Evolutionary conservation across 2,113 vertebrate genomes (phyloP), one percentile per base, ranked within the genome.

Genomic region (Chinchilla lanigera): DNA sequence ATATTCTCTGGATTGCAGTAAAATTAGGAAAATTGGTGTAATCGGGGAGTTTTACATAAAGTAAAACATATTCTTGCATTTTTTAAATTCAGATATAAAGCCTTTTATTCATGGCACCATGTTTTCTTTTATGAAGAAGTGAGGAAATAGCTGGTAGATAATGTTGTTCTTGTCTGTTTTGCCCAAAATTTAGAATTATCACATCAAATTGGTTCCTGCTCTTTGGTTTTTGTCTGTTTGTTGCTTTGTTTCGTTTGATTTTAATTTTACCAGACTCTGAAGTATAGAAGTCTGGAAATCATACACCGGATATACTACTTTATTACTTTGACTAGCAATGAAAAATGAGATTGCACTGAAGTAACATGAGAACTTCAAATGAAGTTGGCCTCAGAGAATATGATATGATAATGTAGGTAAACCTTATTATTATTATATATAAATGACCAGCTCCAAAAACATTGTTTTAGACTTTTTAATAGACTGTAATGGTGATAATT

Each of bases 301-400:
- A 44, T 54, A 75, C 0, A 17, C 5, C 12, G 65, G 5, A 3
- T 11, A 78, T 84, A 5, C 35, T 78, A 58, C 9, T 77, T 90
- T 92, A 81, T 89, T 96, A 41, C 7, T 86, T 61, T 50, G 22
- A 90, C 71, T n/a, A 65, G 28, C 17, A 71, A 65, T 80, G n/a
- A 44, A 94, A 86, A 69, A 84, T 30, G 58, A 82, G 22, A 84
- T 61, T 77, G 7, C 14, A 26, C 2, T 73, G 50, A 96, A 88
- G 88, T 24, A 82, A 11, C 63, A 86, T 87, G 38, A 85, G 56
- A 90, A 12, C 90, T 81, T 38, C 92, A 93, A 96, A 90, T 58
- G 13, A 83, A 89, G 47, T 7, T n/a, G 7, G 35, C 38, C 44
- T 5, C 17, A 85, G 33, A 81, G 47, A 73, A 77, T 90, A 16